Base-by-base conservation (phyloP, 2,797 vertebrate species). In the Selene dorsalis region DNA sequence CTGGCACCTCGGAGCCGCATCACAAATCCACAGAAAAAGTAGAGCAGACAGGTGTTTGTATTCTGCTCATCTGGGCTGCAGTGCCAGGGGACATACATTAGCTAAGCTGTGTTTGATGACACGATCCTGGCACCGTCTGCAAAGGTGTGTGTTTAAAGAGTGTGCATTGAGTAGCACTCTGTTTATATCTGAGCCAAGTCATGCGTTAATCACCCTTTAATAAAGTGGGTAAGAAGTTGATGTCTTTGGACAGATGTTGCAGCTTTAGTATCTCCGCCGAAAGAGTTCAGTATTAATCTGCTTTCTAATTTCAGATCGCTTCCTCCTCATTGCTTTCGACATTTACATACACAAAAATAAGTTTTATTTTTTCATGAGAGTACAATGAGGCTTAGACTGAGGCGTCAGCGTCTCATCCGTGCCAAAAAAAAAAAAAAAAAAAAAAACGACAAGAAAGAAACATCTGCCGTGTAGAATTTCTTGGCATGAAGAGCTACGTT, bases 61-160 rank as follows among this genome's bases (percentile, higher is more conserved):
- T 77, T 72, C 53, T 67, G 78, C 48, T 77, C 81, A 69, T 83
- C 73, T 89, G 91, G 91, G 84, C 87, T 83, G 74, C 77, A 6
- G 73, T 66, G 80, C 82, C 86, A 85, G 65, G 66, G 84, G 82
- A 84, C 83, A 35, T 52, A 85, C 77, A 87, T 86, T 89, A 90
- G 87, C 85, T 77, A 73, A 86, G 85, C 84, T 56, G 73, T 48
- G 75, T 77, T 80, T 82, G 86, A 90, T 88, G 88, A 92, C 90
- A 90, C 17, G 67, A 91, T 91, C 85, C 93, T 93, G 91, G 92
- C 91, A 88, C 35, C 41, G 7, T 59, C 72, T 73, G 88, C 68
- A 56, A 69, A 84, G 82, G 80, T 77, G 80, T 77, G 80, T 87
- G 85, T 92, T 90, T 88, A 71, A 88, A 73, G 83, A 84, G 74